phyloP scores from a whole-genome alignment of 2,888 invertebrate species.

The Protonemura montana region DNA sequence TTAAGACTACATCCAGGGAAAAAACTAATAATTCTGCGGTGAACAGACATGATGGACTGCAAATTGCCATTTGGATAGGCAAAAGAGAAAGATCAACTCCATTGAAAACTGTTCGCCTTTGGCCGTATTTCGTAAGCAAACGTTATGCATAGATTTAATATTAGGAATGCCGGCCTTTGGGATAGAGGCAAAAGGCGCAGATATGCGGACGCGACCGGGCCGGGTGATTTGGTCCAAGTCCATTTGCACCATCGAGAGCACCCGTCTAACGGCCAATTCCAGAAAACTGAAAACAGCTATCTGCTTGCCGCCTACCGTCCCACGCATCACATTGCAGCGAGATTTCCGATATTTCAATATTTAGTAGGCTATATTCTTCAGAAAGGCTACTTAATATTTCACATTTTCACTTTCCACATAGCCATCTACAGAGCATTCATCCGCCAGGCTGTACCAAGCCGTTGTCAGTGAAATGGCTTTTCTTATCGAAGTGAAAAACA shows the following conservation, averaged over 20 bases:
- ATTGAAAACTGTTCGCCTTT: neutral
- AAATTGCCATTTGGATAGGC: neutral
- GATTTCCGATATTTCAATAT: slow-evolving; percentile 31
- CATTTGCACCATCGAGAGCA: neutral
- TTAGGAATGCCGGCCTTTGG: too few species aligned
- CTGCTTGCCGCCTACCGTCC: neutral
- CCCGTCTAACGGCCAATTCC: neutral
- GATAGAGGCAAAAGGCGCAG: too few species aligned
- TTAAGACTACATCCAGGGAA: neutral
- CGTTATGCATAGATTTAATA: too few species aligned
- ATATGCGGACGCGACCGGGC: too few species aligned
- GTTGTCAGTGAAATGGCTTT: slow-evolving; percentile 20
- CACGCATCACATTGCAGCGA: neutral
- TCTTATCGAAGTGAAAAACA: slow-evolving; percentile 9
- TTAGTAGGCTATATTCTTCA: slow-evolving; percentile 25
- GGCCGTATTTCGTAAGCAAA: too few species aligned
- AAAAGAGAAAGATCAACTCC: neutral
- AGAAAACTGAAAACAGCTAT: neutral
- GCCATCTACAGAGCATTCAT: neutral
- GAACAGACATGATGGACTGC: neutral
- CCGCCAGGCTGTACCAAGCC: neutral
- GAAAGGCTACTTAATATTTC: slow-evolving; percentile 32
- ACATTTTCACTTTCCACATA: slow-evolving; percentile 22
- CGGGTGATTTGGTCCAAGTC: neutral
- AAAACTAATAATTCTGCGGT: neutral